phyloP scores from a whole-genome alignment of 2,797 vertebrate species.

The Tiaroga cobitis region DNA sequence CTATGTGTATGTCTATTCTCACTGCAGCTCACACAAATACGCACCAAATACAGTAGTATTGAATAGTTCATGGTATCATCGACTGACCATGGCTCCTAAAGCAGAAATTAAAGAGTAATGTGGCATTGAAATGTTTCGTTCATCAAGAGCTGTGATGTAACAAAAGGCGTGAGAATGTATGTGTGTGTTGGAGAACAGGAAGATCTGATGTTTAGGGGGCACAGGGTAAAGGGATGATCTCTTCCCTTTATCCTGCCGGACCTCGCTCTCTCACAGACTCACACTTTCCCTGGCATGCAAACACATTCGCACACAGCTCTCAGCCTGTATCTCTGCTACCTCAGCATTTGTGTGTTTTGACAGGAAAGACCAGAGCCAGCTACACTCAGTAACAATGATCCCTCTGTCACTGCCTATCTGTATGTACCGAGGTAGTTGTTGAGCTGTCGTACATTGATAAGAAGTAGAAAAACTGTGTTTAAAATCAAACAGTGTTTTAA shows the following conservation, averaged over 20 bases:
- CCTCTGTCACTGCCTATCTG: constrained; percentile 59
- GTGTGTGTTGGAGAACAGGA: neutral
- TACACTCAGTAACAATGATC: constrained; percentile 75
- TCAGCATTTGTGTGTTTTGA: constrained; percentile 82
- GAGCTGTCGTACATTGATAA: neutral
- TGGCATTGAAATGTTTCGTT: neutral
- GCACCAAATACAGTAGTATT: neutral
- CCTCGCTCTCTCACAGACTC: constrained; percentile 28
- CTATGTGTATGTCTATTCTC: neutral
- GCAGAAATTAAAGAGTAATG: neutral
- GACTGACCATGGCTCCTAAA: neutral
- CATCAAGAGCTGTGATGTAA: constrained; percentile 37
- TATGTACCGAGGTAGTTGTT: constrained; percentile 41
- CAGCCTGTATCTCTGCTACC: constrained; percentile 71
- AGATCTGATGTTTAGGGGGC: constrained; percentile 42
- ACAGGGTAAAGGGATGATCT: constrained; percentile 51
- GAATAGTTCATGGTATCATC: neutral
- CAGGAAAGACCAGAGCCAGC: constrained; percentile 79
- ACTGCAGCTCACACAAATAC: neutral
- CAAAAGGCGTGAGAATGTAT: constrained; percentile 33
- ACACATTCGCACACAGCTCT: constrained; percentile 42
- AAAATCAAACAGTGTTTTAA: neutral
- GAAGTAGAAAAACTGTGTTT: neutral
- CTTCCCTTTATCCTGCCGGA: constrained; percentile 54
- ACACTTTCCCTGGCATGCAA: constrained; percentile 41